These are phyloP conservation scores for Lucilia sericata DNA, from an alignment of 1,140 invertebrate species.

Conservation along the genomic window DNA sequence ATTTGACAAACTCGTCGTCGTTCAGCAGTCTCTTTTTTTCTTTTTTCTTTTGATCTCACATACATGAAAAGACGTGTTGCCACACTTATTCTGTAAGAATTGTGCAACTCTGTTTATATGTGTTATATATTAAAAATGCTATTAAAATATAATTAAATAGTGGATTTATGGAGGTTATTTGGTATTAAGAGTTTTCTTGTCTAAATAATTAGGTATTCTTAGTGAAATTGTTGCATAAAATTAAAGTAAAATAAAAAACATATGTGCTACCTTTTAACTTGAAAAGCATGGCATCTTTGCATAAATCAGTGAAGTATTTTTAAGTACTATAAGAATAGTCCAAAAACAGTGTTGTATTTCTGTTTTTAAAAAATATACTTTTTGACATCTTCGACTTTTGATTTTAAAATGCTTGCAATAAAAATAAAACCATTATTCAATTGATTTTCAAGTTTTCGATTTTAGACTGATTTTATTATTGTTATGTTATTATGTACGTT, in stretches of 20 bases:
- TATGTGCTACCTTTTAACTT: background rate
- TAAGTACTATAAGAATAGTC: too few relatives aligned
- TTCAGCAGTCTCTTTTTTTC: slow-evolving; percentile 35
- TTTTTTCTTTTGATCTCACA: slow-evolving; percentile 33
- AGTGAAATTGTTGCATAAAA: background rate
- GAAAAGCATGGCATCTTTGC: slow-evolving; percentile 7
- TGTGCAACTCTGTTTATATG: slow-evolving; percentile 27
- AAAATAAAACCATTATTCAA: too few relatives aligned
- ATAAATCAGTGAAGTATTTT: background rate
- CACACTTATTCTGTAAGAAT: background rate
- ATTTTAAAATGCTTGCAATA: too few relatives aligned
- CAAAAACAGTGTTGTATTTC: too few relatives aligned
- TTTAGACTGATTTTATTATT: too few relatives aligned
- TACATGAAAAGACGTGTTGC: slow-evolving; percentile 4
- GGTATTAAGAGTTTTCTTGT: background rate
- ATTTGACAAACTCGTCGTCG: slow-evolving; percentile 43
- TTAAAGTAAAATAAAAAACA: slow-evolving; percentile 22
- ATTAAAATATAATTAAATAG: background rate
- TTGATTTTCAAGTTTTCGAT: too few relatives aligned
- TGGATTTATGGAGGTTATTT: too few relatives aligned
- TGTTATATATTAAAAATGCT: too few relatives aligned
- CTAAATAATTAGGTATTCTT: background rate
- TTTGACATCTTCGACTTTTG: too few relatives aligned
- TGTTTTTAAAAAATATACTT: too few relatives aligned
- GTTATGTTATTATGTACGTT: too few relatives aligned